phyloP scores from a whole-genome alignment of 1,140 invertebrate genomes.

The Phymastichus coffea region DNA sequence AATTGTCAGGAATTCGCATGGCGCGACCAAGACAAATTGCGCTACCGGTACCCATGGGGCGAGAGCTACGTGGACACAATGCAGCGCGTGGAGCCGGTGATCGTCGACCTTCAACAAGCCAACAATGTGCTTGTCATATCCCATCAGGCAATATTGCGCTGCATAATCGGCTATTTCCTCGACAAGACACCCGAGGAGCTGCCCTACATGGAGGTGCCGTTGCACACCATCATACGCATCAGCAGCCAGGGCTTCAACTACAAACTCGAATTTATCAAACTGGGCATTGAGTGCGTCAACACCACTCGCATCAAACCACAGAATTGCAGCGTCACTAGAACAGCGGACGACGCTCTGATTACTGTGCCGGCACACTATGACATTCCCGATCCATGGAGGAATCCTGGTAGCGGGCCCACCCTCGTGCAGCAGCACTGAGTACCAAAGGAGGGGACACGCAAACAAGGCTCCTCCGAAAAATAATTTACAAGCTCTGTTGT shows the following conservation, averaged over 20 bases:
- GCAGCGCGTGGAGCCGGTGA: slow-evolving; percentile 76
- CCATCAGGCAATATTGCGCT: slow-evolving; percentile 89
- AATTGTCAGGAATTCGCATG: slow-evolving; percentile 83
- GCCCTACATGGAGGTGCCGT: slow-evolving; percentile 86
- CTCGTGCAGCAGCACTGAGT: slow-evolving; percentile 53
- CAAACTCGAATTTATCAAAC: slow-evolving; percentile 75
- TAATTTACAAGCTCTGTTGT: background rate
- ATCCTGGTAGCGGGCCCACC: slow-evolving; percentile 46
- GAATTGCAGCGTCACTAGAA: slow-evolving; percentile 66
- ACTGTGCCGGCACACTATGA: slow-evolving; percentile 74
- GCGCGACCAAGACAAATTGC: slow-evolving; percentile 88
- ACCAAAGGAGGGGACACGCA: slow-evolving; percentile 5
- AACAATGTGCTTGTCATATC: slow-evolving; percentile 85
- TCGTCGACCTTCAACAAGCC: slow-evolving; percentile 78
- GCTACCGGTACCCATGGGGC: slow-evolving; percentile 89
- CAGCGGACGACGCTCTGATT: slow-evolving; percentile 64
- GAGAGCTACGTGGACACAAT: slow-evolving; percentile 90
- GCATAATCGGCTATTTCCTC: slow-evolving; percentile 87
- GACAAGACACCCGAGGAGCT: slow-evolving; percentile 82
- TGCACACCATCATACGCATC: slow-evolving; percentile 88
- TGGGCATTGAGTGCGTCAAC: slow-evolving; percentile 83
- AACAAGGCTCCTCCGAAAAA: slow-evolving; percentile 16
- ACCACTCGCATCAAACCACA: slow-evolving; percentile 73
- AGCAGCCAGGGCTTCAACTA: slow-evolving; percentile 82
- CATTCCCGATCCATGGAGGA: slow-evolving; percentile 57